phyloP scores from a whole-genome alignment of 2,113 vertebrate genomes.

The Tachysurus fulvidraco region DNA sequence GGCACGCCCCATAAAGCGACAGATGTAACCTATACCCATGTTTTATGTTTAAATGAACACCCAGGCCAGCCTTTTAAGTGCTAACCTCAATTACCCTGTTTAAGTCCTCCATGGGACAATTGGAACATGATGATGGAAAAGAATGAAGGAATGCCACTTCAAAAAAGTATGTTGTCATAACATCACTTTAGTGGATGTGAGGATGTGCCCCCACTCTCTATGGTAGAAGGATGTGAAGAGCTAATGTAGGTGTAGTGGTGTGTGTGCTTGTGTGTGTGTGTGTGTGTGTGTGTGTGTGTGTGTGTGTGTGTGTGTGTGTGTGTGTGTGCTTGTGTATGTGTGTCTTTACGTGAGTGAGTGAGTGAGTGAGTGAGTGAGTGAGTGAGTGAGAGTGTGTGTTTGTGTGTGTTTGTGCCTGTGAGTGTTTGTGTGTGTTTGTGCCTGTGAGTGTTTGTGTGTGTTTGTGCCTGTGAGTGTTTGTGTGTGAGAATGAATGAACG shows the following conservation, averaged over 20 bases:
- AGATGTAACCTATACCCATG: conserved; percentile 17
- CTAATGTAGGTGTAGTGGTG: background rate
- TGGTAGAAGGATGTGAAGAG: background rate
- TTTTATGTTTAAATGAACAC: conserved; percentile 28
- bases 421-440: too few species aligned
- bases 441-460: too few species aligned
- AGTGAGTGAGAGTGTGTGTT: too few species aligned
- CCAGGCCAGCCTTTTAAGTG: conserved; percentile 16
- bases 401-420: background rate
- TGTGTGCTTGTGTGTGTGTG: too few species aligned
- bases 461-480: too few species aligned
- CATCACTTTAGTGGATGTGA: background rate
- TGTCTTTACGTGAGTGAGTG: too few species aligned
- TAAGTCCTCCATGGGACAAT: background rate
- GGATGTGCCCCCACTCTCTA: background rate
- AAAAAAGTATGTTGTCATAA: conserved; percentile 35
- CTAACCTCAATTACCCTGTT: background rate
- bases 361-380: too few species aligned
- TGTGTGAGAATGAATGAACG: too few species aligned
- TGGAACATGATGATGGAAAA: conserved; percentile 35
- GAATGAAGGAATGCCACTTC: conserved; percentile 10
- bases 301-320: too few species aligned
- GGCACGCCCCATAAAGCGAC: background rate
- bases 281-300: too few species aligned
- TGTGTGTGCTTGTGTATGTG: too few species aligned